Percentiles rank a stretch among this genome's conserved stretches.
Evolutionary conservation across 2,797 vertebrate species (phyloP).

Genomic region (Tolypeutes matacus): DNA sequence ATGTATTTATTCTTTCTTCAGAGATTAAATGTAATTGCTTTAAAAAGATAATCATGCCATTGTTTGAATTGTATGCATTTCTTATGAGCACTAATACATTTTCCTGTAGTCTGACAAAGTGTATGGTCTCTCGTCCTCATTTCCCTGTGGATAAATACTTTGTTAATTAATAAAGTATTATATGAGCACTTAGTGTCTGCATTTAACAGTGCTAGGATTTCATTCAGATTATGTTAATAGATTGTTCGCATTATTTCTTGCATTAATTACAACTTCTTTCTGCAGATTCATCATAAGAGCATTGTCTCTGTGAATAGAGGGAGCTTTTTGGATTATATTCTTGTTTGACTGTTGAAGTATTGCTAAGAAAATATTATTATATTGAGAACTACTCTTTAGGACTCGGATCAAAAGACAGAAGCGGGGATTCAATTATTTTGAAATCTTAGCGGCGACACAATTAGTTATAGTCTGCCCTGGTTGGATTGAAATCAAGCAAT

Average conservation of each 20-base stretch:
- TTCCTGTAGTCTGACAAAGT: conserved; percentile 88
- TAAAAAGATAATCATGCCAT: conserved; percentile 89
- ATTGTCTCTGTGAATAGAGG: conserved; percentile 82
- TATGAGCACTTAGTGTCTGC: conserved; percentile 87
- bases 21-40: conserved; percentile 90
- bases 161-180: conserved; percentile 91
- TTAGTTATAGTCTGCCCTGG: conserved; percentile 68
- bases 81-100: conserved; percentile 89
- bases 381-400: conserved; percentile 70
- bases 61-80: conserved; percentile 90
- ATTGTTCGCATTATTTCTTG: conserved; percentile 88
- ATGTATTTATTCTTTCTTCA: conserved; percentile 88
- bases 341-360: conserved; percentile 83
- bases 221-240: conserved; percentile 91
- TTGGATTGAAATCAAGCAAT: conserved; percentile 72
- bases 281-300: conserved; percentile 82
- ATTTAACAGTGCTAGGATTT: conserved; percentile 89
- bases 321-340: conserved; percentile 85
- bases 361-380: conserved; percentile 76
- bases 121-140: conserved; percentile 88
- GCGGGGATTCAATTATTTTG: conserved; percentile 77
- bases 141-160: conserved; percentile 90
- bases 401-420: conserved; percentile 80
- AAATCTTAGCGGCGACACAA: conserved; percentile 68
- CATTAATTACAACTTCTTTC: conserved; percentile 88